Evolutionary conservation across 2,888 invertebrate species (phyloP).

Genomic region (Tetramorium bicarinatum): DNA sequence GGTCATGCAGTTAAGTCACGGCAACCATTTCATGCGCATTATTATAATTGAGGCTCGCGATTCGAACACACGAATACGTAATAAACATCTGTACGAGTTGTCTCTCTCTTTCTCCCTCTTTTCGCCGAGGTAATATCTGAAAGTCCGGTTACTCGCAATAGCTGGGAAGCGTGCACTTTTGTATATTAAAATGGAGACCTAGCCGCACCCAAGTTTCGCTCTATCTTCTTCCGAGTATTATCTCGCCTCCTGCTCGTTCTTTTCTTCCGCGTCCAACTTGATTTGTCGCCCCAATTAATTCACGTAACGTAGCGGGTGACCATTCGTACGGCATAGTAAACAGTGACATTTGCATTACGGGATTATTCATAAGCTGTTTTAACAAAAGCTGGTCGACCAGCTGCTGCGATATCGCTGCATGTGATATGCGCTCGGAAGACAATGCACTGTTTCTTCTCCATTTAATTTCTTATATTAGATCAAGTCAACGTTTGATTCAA

Average conservation of each 20-base stretch:
- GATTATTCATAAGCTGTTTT: slow-evolving; percentile 45
- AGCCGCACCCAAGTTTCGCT: background rate
- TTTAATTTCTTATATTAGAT: background rate
- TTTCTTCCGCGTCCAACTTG: slow-evolving; percentile 18
- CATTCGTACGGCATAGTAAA: slow-evolving; percentile 25
- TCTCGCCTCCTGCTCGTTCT: slow-evolving; percentile 1
- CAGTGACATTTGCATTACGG: slow-evolving; percentile 34
- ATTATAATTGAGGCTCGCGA: slow-evolving; percentile 67
- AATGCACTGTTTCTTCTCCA: background rate
- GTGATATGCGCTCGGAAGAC: background rate
- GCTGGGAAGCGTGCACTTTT: slow-evolving; percentile 41
- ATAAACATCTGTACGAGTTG: slow-evolving; percentile 23
- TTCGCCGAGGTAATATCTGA: slow-evolving; percentile 18
- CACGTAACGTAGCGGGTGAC: slow-evolving; percentile 17
- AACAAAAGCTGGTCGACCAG: slow-evolving; percentile 20
- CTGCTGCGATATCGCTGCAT: slow-evolving; percentile 15
- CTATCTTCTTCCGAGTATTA: slow-evolving; percentile 16
- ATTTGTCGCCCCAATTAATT: slow-evolving; percentile 53
- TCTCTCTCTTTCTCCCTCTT: background rate
- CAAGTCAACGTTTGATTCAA: background rate
- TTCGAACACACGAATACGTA: slow-evolving; percentile 50
- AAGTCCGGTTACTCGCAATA: slow-evolving; percentile 42
- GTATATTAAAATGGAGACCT: slow-evolving; percentile 47
- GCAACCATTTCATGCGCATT: slow-evolving; percentile 49
- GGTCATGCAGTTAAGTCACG: slow-evolving; percentile 45